A percentile compares a stretch with the other conserved stretches of the same genome.
These are phyloP conservation scores for Amazona vittata DNA, from an alignment of 2,113 vertebrate species.

Conservation along the genomic window DNA sequence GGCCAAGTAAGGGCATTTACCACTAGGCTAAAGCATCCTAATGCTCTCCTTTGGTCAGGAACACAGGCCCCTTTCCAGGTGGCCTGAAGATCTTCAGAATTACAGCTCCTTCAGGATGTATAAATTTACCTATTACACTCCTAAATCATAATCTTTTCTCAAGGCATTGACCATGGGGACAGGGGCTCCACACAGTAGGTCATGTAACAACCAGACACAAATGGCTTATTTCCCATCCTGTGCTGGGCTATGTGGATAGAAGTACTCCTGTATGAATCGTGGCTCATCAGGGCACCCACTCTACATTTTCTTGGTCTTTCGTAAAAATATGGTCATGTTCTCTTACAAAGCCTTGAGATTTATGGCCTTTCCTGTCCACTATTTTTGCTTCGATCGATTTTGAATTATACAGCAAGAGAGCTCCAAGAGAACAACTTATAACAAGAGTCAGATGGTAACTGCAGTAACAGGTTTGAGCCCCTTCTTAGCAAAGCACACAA, in stretches of 20 bases:
- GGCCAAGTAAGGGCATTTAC: neutral
- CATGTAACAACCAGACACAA: accelerated
- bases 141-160: neutral
- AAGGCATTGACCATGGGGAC: neutral
- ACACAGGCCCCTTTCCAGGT: neutral
- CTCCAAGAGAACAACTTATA: neutral
- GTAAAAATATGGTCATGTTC: neutral
- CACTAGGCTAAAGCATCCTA: neutral
- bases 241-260: accelerated
- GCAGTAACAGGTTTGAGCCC: neutral
- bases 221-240: accelerated
- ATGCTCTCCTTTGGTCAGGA: neutral
- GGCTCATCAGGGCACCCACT: neutral
- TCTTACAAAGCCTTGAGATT: neutral
- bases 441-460: neutral
- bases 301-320: neutral
- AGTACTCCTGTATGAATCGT: neutral
- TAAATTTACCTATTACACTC: neutral
- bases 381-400: neutral
- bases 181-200: neutral
- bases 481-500: neutral
- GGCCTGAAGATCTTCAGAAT: neutral
- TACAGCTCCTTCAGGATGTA: neutral
- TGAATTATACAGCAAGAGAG: neutral
- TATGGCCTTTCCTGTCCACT: neutral